These are phyloP conservation scores for Melanotaenia trifasciata DNA, from an alignment of 2,797 vertebrate species.

Conservation along the genomic window DNA sequence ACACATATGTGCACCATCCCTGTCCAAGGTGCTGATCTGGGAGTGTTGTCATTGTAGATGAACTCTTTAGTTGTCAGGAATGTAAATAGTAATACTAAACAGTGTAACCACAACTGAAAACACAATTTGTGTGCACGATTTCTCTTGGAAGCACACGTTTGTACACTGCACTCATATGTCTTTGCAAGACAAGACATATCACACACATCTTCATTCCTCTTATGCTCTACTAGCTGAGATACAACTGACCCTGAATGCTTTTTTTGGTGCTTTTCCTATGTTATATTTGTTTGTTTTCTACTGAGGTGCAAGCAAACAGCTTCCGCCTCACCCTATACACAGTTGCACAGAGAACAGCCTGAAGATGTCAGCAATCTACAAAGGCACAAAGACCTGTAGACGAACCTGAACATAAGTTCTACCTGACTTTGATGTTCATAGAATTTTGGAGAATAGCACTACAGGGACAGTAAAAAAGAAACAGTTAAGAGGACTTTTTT, in stretches of 20 bases:
- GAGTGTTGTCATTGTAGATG: not conserved
- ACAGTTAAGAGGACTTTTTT: not conserved
- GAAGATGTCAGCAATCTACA: conserved; percentile 17
- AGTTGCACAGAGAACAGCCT: conserved; percentile 13
- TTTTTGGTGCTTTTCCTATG: not conserved
- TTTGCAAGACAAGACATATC: not conserved
- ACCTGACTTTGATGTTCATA: conserved; percentile 13
- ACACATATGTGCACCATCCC: not conserved
- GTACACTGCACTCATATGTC: not conserved
- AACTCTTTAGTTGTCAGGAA: not conserved
- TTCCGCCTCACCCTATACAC: not conserved
- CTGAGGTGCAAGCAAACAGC: not conserved
- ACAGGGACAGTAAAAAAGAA: not conserved
- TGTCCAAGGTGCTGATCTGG: conserved; percentile 51
- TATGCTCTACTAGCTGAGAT: conserved; percentile 6
- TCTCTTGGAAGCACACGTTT: not conserved
- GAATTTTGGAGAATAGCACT: not conserved
- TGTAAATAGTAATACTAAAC: not conserved
- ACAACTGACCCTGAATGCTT: conserved; percentile 11
- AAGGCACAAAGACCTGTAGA: not conserved
- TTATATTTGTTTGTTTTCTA: not conserved
- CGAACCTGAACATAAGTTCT: not conserved
- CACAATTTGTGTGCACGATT: not conserved
- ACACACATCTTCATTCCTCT: conserved; percentile 1
- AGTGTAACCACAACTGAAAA: not conserved